Evolutionary conservation across 2,888 invertebrate genomes (phyloP), one percentile per base, ranked within the genome.

Genomic region (Meliscaeva auricollis): DNA sequence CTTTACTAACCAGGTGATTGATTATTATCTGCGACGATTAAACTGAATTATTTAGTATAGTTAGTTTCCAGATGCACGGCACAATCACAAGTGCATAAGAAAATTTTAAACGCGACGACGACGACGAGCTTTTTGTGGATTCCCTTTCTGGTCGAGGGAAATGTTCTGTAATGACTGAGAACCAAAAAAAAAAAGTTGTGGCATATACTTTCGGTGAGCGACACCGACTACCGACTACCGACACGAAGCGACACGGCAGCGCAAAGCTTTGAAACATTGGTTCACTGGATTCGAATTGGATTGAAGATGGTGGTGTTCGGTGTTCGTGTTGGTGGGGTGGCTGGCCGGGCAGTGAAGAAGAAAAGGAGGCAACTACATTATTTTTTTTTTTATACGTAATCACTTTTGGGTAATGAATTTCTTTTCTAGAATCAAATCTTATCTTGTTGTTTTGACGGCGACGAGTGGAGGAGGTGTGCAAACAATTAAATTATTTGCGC

Each of bases 81-180:
- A n/a, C n/a, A 44, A 26, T 15, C 22, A 35, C 13, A 69, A 78
- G 73, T 78, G 73, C 78, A 73, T 62, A 83, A 41, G 64, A 79
- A 73, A 69, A 64, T 44, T 74, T 35, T 58, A 44, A 32, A 38
- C 35, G 35, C 78, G 75, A 26, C 79, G 75, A 20, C 78, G 75
- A 26, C 79, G 75, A 20, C 66, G 70, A 79, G 84, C 2, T 1
- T 75, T 84, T 84, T 83, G 56, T 75, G 50, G 73, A 41, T 68
- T 41, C 79, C 74, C 80, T 76, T 62, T 73, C 69, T 74, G 46
- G 20, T 73, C 82, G 73, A 48, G 73, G 76, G 64, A 81, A 87
- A 56, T 44, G 81, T 87, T 87, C 73, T 64, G 58, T 64, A 73
- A 30, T 77, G 82, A 87, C 85, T 87, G 85, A 85, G 77, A 60